Conservation (phyloP, 2,797 vertebrate species). For the Podargus strigoides region DNA sequence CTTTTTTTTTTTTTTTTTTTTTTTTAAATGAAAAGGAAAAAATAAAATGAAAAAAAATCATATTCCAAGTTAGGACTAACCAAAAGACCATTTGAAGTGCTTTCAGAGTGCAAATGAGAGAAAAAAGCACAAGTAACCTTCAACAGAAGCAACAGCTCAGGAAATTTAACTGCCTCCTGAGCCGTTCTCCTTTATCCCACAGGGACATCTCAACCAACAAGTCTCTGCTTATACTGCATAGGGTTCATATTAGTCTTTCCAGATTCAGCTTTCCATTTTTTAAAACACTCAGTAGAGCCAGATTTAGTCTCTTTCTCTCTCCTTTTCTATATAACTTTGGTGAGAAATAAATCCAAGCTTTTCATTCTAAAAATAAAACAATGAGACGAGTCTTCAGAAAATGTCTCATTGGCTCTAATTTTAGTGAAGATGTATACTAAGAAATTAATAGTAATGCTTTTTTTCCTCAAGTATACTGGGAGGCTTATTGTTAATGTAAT, state of each 20-base stretch:
- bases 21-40: background rate
- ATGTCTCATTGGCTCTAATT: background rate
- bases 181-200: background rate
- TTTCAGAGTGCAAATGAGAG: background rate
- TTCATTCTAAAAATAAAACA: background rate
- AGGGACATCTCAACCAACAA: background rate
- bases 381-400: background rate
- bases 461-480: background rate
- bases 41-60: fast-evolving
- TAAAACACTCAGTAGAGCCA: fast-evolving
- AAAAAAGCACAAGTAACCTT: background rate
- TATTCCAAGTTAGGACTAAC: background rate
- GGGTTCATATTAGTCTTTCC: background rate
- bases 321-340: background rate
- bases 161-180: background rate
- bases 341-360: background rate
- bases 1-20: background rate
- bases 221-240: background rate
- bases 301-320: background rate
- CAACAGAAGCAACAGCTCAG: background rate
- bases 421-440: background rate
- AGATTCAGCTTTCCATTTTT: background rate
- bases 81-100: background rate
- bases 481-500: background rate
- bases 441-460: background rate